These are phyloP conservation scores for Villa cingulata DNA, from an alignment of 2,888 invertebrate genomes.

Conservation along the genomic window DNA sequence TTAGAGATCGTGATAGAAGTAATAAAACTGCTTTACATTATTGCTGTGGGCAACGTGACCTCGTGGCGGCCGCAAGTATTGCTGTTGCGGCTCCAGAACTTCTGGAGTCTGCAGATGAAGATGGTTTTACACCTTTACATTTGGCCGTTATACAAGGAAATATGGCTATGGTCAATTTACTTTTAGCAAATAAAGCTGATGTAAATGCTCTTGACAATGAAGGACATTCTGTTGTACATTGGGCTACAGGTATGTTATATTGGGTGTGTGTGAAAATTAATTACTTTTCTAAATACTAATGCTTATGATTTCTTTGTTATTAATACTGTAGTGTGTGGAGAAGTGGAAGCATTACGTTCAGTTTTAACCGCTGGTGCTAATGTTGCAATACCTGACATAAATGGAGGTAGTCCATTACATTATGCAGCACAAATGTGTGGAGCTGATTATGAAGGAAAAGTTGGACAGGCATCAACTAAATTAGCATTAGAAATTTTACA, in stretches of 20 bases:
- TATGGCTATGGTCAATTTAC: conserved; percentile 67
- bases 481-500: conserved; percentile 48
- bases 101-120: conserved; percentile 73
- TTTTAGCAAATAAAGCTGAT: conserved; percentile 79
- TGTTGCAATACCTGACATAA: conserved; percentile 78
- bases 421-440: conserved; percentile 97
- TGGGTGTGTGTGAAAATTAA: conserved; percentile 72
- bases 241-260: conserved; percentile 74
- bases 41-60: conserved; percentile 50
- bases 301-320: not conserved
- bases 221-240: conserved; percentile 90
- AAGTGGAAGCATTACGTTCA: conserved; percentile 73
- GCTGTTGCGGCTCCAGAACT: conserved; percentile 77
- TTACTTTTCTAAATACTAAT: too few relatives aligned
- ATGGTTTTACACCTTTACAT: conserved; percentile 91
- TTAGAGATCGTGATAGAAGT: conserved; percentile 63
- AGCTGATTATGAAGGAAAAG: conserved; percentile 50
- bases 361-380: conserved; percentile 77
- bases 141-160: conserved; percentile 91
- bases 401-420: conserved; percentile 90
- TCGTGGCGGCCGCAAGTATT: conserved; percentile 57
- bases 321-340: conserved; percentile 78
- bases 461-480: conserved; percentile 26
- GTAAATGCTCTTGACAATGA: conserved; percentile 85
- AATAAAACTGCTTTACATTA: conserved; percentile 86